phyloP scores from a whole-genome alignment of 2,113 vertebrate species.

The Ciconia boyciana region DNA sequence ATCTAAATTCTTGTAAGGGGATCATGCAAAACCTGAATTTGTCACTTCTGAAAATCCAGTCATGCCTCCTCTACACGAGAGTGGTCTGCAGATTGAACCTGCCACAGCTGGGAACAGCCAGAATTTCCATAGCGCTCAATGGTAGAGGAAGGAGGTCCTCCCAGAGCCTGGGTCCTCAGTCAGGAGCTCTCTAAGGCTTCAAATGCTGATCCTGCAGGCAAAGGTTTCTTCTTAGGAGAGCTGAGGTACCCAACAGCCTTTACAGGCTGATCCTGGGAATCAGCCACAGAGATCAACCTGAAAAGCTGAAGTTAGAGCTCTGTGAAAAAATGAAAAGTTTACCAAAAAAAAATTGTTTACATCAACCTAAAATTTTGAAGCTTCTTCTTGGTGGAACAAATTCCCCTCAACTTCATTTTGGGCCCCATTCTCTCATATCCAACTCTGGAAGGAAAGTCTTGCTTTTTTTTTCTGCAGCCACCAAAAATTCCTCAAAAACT shows the following conservation, averaged over 20 bases:
- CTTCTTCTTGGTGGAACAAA: not conserved
- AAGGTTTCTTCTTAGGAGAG: not conserved
- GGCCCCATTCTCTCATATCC: not conserved
- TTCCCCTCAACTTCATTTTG: not conserved
- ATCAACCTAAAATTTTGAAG: not conserved
- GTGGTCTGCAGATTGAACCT: not conserved
- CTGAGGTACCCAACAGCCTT: not conserved
- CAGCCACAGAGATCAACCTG: not conserved
- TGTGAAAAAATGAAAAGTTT: not conserved
- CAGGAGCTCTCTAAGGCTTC: not conserved
- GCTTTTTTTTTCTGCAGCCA: not conserved
- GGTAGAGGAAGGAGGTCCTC: not conserved
- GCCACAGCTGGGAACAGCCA: not conserved
- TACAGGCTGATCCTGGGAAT: not conserved
- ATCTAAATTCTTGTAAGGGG: not conserved
- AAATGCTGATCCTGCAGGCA: not conserved
- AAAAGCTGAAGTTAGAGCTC: not conserved
- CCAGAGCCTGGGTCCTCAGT: rapidly evolving
- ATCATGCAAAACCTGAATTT: not conserved
- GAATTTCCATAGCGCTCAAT: not conserved
- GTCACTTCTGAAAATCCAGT: not conserved
- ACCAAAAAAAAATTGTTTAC: not conserved
- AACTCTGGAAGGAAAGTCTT: not conserved
- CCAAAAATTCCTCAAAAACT: not conserved
- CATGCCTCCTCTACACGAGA: not conserved